Percentiles rank a stretch among this genome's conserved stretches.
These are phyloP conservation scores for Rhinichthys klamathensis DNA, from an alignment of 2,113 vertebrate genomes.

Conservation along the genomic window DNA sequence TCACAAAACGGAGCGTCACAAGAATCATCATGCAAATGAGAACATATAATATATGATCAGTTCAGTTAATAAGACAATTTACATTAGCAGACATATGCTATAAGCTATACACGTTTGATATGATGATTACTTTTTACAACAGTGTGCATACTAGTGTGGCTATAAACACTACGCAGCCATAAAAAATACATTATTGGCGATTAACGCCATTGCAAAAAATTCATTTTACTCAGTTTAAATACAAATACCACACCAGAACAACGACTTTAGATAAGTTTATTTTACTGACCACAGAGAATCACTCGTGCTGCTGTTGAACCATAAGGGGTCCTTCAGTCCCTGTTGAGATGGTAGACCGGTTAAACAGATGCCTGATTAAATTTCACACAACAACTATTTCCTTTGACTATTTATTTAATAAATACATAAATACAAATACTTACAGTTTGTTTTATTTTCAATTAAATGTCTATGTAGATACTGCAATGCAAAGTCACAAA, in stretches of 20 bases:
- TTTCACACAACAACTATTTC: background rate
- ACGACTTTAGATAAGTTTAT: background rate
- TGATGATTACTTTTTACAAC: background rate
- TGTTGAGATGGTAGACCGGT: background rate
- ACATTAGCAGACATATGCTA: background rate
- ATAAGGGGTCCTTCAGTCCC: background rate
- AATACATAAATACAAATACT: background rate
- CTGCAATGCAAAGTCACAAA: background rate
- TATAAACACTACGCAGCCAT: background rate
- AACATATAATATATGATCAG: background rate
- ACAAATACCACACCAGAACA: background rate
- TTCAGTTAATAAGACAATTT: too few species aligned
- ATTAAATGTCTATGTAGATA: background rate
- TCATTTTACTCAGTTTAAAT: background rate
- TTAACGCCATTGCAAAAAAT: background rate
- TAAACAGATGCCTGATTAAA: slow-evolving; percentile 13
- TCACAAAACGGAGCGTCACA: background rate
- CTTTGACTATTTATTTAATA: background rate
- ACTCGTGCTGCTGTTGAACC: slow-evolving; percentile 2
- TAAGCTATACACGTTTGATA: background rate
- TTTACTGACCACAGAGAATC: slow-evolving; percentile 14
- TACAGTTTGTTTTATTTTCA: background rate
- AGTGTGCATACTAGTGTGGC: background rate
- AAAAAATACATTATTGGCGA: background rate
- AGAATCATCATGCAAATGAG: background rate